Evolutionary conservation across 2,888 invertebrate species (phyloP).

Genomic region (Micropterix aruncella): DNA sequence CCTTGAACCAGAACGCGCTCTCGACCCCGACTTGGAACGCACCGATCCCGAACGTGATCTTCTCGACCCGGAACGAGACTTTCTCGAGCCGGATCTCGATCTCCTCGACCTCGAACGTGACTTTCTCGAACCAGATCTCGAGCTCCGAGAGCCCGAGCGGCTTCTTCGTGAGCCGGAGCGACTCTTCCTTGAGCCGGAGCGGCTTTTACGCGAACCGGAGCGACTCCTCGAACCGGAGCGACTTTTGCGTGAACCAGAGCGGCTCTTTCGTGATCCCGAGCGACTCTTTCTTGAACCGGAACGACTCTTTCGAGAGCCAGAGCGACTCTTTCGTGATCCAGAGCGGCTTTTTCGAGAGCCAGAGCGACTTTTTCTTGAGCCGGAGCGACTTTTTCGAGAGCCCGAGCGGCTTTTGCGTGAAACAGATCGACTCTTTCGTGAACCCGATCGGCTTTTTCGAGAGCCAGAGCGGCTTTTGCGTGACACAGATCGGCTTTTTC

Average conservation of each 20-base stretch:
- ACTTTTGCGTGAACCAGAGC: not conserved
- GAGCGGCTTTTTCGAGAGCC: constrained; percentile 15
- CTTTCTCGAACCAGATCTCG: constrained; percentile 1
- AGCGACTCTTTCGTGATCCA: constrained; percentile 13
- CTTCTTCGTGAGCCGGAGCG: not conserved
- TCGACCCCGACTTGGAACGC: constrained; percentile 7
- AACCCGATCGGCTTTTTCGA: constrained; percentile 14
- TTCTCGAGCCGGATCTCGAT: constrained; percentile 1
- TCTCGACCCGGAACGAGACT: not conserved
- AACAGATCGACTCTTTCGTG: constrained; percentile 13
- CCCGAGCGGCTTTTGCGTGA: constrained; percentile 10
- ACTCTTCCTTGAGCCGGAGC: not conserved
- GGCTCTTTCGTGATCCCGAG: constrained; percentile 5
- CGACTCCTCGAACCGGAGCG: not conserved
- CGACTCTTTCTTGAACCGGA: constrained; percentile 16
- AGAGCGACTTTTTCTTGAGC: constrained; percentile 9
- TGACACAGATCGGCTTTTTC: constrained; percentile 14
- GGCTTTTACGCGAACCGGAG: constrained; percentile 5
- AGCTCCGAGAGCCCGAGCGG: not conserved
- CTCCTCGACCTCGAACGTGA: constrained; percentile 8
- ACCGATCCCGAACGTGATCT: constrained; percentile 1
- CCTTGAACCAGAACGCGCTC: constrained; percentile 6
- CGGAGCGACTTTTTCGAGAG: constrained; percentile 14
- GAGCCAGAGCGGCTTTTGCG: constrained; percentile 12
- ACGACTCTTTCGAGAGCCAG: constrained; percentile 13